These are phyloP conservation scores for Macrotrachela quadricornifera DNA, from an alignment of 1,140 invertebrate species.

Conservation along the genomic window DNA sequence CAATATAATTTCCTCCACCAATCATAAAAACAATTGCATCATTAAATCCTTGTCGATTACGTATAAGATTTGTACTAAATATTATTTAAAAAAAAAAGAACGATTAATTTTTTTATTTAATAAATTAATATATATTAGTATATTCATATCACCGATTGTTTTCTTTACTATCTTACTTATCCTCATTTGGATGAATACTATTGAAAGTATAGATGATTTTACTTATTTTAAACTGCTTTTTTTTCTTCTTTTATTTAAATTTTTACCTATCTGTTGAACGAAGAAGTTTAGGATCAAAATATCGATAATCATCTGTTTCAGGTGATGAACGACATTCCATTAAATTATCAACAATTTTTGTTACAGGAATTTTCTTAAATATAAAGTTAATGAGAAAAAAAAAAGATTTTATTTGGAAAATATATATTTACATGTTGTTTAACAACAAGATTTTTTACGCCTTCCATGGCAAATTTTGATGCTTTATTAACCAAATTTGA, in stretches of 20 bases:
- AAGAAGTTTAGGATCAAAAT: conserved; percentile 82
- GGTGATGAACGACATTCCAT: conserved; percentile 51
- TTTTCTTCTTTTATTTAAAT: too few species aligned
- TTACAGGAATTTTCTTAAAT: conserved; percentile 58
- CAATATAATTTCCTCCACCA: conserved; percentile 94
- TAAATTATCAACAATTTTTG: conserved; percentile 67
- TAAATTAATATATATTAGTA: too few species aligned
- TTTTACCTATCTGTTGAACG: too few species aligned
- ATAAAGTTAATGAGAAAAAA: background rate
- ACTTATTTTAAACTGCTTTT: too few species aligned
- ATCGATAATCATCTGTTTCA: conserved; percentile 64
- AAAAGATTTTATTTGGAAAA: background rate
- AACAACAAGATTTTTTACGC: conserved; percentile 93
- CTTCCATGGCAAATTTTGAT: conserved; percentile 96
- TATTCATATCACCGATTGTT: too few species aligned
- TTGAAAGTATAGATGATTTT: too few species aligned
- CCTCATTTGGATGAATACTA: too few species aligned
- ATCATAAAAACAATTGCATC: conserved; percentile 77
- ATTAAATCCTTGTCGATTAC: too few species aligned
- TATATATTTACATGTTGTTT: conserved; percentile 66
- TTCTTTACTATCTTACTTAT: too few species aligned
- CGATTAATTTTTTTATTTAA: too few species aligned
- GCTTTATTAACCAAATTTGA: conserved; percentile 86
- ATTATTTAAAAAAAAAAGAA: too few species aligned
- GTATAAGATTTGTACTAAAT: too few species aligned